Percentiles rank a stretch among this genome's conserved stretches.
phyloP scores from a whole-genome alignment of 1,140 invertebrate species.

The Sminthurinus signatus region DNA sequence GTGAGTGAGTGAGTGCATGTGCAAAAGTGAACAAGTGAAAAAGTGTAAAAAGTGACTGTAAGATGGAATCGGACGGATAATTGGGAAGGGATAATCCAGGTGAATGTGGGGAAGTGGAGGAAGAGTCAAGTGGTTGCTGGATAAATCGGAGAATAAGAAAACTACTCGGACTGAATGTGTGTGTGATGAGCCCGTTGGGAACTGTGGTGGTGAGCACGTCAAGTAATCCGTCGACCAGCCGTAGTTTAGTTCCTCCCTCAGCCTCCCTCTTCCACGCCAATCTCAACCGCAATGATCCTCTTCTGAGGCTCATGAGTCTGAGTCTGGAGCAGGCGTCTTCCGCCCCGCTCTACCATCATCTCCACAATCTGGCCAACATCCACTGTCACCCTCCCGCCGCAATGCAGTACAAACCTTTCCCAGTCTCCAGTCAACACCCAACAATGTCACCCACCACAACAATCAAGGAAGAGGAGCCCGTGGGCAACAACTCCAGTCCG shows the following conservation, averaged over 20 bases:
- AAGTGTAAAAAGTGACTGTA: too few species aligned
- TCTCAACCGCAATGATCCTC: constrained; percentile 25
- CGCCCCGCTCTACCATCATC: constrained; percentile 25
- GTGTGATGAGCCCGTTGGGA: constrained; percentile 40
- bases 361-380: background rate
- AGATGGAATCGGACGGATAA: too few species aligned
- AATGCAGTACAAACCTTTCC: constrained; percentile 6
- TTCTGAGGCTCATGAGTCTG: constrained; percentile 39
- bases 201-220: constrained; percentile 13
- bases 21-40: too few species aligned
- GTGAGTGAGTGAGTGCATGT: too few species aligned
- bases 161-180: background rate
- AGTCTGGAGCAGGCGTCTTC: constrained; percentile 25
- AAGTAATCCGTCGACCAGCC: background rate
- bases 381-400: constrained; percentile 2
- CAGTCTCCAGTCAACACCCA: too few species aligned
- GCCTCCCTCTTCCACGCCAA: background rate
- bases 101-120: background rate
- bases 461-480: too few species aligned
- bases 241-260: constrained; percentile 6
- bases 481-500: too few species aligned
- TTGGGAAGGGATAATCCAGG: too few species aligned
- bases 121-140: background rate
- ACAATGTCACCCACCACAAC: too few species aligned
- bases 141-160: background rate